Conservation (phyloP, 1,140 invertebrate genomes). For the Drosophila tsacasi region DNA sequence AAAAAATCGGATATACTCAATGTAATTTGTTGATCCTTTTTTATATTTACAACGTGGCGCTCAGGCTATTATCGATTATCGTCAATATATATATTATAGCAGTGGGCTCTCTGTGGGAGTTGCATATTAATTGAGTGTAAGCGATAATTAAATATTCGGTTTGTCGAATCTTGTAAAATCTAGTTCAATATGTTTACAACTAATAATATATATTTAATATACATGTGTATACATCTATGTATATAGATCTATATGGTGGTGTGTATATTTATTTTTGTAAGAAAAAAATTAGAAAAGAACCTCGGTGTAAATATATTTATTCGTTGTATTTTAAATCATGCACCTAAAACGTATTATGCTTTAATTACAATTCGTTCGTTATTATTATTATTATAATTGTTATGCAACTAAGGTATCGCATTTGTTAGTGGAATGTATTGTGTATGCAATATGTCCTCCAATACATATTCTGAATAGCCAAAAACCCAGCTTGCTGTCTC, state of each 20-base stretch:
- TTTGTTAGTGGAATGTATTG: constrained; percentile 39
- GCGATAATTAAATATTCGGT: constrained; percentile 68
- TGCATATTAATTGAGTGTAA: constrained; percentile 79
- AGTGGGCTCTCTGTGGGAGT: constrained; percentile 65
- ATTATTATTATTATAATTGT: constrained; percentile 60
- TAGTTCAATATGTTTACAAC: constrained; percentile 77
- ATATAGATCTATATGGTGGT: constrained; percentile 54
- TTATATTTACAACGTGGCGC: constrained; percentile 69
- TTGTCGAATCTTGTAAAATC: constrained; percentile 68
- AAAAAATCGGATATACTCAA: constrained; percentile 65
- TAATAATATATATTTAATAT: constrained; percentile 68
- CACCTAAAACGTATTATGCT: constrained; percentile 61
- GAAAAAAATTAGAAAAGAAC: constrained; percentile 72
- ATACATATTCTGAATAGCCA: constrained; percentile 50
- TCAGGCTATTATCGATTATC: constrained; percentile 22
- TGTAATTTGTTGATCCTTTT: constrained; percentile 66
- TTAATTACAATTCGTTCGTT: constrained; percentile 64
- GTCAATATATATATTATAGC: constrained; percentile 39
- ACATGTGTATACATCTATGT: constrained; percentile 53
- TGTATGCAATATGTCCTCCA: constrained; percentile 35
- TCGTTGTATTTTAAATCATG: constrained; percentile 83
- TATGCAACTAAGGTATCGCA: constrained; percentile 67
- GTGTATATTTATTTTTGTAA: constrained; percentile 77
- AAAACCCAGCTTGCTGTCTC: constrained; percentile 65
- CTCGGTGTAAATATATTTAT: constrained; percentile 82